Conservation (phyloP, 2,888 invertebrate genomes). For the Volucella zonaria region DNA sequence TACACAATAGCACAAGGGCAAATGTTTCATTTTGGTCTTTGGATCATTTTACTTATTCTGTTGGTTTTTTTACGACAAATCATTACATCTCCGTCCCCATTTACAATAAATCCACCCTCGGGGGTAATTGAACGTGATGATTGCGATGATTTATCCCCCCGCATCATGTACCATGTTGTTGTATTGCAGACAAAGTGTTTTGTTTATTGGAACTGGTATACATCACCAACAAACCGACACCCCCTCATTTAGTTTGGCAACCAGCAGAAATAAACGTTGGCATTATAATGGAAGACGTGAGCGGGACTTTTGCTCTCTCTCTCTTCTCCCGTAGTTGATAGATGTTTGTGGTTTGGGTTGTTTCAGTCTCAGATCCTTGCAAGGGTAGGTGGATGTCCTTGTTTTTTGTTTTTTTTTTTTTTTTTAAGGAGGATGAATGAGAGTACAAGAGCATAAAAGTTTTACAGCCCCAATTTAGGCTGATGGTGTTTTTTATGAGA, state of each 20-base stretch:
- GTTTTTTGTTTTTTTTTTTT: no score
- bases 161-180: constrained; percentile 40
- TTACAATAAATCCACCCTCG: constrained; percentile 73
- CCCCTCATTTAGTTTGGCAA: constrained; percentile 58
- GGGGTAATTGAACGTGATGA: constrained; percentile 74
- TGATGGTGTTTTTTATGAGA: constrained; percentile 71
- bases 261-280: constrained; percentile 38
- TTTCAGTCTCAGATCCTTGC: constrained; percentile 2
- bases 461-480: constrained; percentile 71
- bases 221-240: constrained; percentile 30
- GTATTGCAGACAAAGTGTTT: constrained; percentile 34
- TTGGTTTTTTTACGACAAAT: constrained; percentile 63
- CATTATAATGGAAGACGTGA: constrained; percentile 70
- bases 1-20: not conserved
- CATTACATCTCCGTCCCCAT: constrained; percentile 73
- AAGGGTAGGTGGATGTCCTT: not conserved
- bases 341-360: constrained; percentile 37
- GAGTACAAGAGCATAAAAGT: constrained; percentile 22
- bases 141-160: constrained; percentile 73
- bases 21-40: constrained; percentile 16
- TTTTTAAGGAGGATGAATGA: constrained; percentile 32
- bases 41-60: constrained; percentile 41
- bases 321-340: constrained; percentile 27
- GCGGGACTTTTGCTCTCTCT: not conserved
- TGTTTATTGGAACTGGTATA: constrained; percentile 28